Base-by-base conservation (phyloP, 2,113 vertebrate species). In the Cinclus cinclus region DNA sequence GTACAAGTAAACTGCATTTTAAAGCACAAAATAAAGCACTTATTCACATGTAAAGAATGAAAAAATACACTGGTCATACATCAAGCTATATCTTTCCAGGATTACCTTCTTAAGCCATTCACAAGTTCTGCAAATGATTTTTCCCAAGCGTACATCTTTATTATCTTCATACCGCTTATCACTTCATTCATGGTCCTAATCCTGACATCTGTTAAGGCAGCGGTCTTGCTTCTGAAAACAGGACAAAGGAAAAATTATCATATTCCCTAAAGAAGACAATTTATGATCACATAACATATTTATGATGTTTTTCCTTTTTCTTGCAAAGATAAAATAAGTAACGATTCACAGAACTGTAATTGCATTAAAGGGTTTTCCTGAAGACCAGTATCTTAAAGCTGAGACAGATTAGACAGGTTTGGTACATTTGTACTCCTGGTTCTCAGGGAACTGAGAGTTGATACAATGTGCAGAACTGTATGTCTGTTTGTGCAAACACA, bases 71-170 rank as follows among this genome's bases (percentile, higher is more conserved):
- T 62, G 42, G 46, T 50, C 6, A 62, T 53, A 64, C 7, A 87
- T 11, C 50, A 80, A 70, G 49, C 9, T 33, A 37, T 41, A 60
- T 88, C 37, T 82, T 74, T 73, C 42, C 75, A 90, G 55, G n/a
- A 97, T 97, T 98, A 99, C 99, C 98, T 98, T 97, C 99, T 98
- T 93, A 99, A 97, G 28, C 95, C 96, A 70, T 96, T 95, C 53
- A 99, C 98, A 79, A 99, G 98, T 33, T 98, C 97, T 1, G 98
- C 95, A 91, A 99, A 99, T 5, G 99, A 98, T 55, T 98, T 99
- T 93, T 99, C 99, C 99, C 99, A 99, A 6, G 99, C 99, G 27
- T 99, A 99, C 99, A 99, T 99, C 97, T 99, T 99, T 87, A 99
- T 99, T 93, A 99, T 99, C 93, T 99, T 98, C 55, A 99, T 99